These are phyloP conservation scores for Panurus biarmicus DNA, from an alignment of 2,113 vertebrate species.

Conservation along the genomic window DNA sequence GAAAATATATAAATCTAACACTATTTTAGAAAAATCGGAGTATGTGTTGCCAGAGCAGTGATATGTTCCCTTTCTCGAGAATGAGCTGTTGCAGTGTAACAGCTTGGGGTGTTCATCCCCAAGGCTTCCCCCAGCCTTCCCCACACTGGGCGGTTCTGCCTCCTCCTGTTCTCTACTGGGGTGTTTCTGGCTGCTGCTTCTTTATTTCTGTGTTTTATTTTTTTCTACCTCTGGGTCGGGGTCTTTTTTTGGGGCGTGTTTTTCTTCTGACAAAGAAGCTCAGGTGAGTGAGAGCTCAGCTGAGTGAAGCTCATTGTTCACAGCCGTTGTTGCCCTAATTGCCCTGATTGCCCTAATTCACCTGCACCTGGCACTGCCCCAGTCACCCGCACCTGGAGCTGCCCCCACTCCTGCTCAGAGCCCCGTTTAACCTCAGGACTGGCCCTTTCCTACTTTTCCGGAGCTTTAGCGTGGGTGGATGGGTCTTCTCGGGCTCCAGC, in stretches of 20 bases:
- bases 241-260: not conserved
- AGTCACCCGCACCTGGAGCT: not conserved
- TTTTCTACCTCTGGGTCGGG: not conserved
- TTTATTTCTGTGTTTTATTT: not conserved
- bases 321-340: not conserved
- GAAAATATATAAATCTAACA: not conserved
- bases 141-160: fast-evolving
- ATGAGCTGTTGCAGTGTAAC: not conserved
- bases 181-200: not conserved
- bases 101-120: not conserved
- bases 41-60: not conserved
- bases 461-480: fast-evolving
- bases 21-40: not conserved
- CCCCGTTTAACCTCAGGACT: not conserved
- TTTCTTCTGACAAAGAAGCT: not conserved
- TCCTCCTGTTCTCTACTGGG: not conserved
- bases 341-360: not conserved
- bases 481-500: not conserved
- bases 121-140: not conserved
- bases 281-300: not conserved
- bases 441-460: fast-evolving
- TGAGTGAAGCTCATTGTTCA: not conserved
- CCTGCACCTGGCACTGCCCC: not conserved
- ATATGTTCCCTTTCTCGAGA: not conserved
- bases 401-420: not conserved